A percentile compares a stretch with the other conserved stretches of the same genome.
phyloP scores from a whole-genome alignment of 2,113 vertebrate genomes.

The Strix aluco region DNA sequence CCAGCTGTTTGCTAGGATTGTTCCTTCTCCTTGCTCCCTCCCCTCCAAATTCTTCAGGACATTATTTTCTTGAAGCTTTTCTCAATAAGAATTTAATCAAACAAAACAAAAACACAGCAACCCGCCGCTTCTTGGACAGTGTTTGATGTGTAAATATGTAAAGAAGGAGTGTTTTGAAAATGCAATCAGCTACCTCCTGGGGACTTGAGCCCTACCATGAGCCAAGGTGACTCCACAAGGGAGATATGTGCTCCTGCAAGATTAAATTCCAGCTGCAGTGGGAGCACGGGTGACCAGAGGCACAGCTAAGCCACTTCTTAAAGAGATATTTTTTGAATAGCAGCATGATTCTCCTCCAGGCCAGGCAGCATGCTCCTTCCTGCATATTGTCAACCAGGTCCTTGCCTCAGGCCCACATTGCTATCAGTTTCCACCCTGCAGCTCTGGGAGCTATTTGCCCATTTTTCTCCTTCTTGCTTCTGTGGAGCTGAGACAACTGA shows the following conservation, averaged over 20 bases:
- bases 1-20: slow-evolving; percentile 62
- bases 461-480: background rate
- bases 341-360: background rate
- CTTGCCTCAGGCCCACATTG: rapidly evolving
- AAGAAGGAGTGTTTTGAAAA: slow-evolving; percentile 57
- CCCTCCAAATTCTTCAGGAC: slow-evolving; percentile 45
- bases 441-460: background rate
- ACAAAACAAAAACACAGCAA: slow-evolving; percentile 62
- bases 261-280: slow-evolving; percentile 35
- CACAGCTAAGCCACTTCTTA: slow-evolving; percentile 9
- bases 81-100: slow-evolving; percentile 64
- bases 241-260: slow-evolving; percentile 20
- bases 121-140: slow-evolving; percentile 42
- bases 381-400: background rate
- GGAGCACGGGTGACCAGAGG: slow-evolving; percentile 20
- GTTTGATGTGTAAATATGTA: slow-evolving; percentile 70
- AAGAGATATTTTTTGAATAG: slow-evolving; percentile 1
- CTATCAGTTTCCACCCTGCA: background rate
- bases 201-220: background rate
- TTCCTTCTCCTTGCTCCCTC: slow-evolving; percentile 36
- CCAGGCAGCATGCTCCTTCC: background rate
- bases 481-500: background rate
- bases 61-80: slow-evolving; percentile 58
- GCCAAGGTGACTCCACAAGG: slow-evolving; percentile 42
- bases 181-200: slow-evolving; percentile 38